Conservation (phyloP, 2,113 vertebrate species). For the Ia io region DNA sequence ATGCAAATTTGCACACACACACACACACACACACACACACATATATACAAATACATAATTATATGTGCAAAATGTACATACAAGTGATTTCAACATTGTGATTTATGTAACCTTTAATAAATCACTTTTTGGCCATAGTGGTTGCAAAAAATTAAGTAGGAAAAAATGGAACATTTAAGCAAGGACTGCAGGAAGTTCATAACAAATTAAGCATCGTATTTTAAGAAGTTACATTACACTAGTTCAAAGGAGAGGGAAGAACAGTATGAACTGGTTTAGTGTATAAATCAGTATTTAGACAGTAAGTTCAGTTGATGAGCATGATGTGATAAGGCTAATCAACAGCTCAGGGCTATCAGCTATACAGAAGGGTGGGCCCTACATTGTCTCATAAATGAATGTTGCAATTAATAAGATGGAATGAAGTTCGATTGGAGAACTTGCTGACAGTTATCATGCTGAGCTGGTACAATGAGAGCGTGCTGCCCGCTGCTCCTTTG, state of each 20-base stretch:
- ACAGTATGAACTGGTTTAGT: not conserved
- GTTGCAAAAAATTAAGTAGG: not conserved
- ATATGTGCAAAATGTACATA: not conserved
- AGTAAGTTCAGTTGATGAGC: not conserved
- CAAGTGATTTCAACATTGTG: not conserved
- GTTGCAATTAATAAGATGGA: not conserved
- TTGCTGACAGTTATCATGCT: not conserved
- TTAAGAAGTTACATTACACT: not conserved
- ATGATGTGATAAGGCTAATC: not conserved
- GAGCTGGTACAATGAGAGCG: not conserved
- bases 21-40: not conserved
- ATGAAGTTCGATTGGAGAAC: not conserved
- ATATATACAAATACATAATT: not conserved
- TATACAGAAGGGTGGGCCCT: not conserved
- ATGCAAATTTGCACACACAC: not conserved
- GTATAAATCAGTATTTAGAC: not conserved
- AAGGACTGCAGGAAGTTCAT: not conserved
- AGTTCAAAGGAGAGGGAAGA: not conserved
- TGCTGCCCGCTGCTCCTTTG: not conserved
- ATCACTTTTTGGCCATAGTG: not conserved
- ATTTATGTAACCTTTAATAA: not conserved
- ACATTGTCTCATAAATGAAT: not conserved
- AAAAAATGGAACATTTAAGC: not conserved
- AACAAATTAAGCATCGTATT: not conserved
- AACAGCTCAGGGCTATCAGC: not conserved